These are phyloP conservation scores for Lepus oiostolus DNA, from an alignment of 2,797 vertebrate species.

Conservation along the genomic window DNA sequence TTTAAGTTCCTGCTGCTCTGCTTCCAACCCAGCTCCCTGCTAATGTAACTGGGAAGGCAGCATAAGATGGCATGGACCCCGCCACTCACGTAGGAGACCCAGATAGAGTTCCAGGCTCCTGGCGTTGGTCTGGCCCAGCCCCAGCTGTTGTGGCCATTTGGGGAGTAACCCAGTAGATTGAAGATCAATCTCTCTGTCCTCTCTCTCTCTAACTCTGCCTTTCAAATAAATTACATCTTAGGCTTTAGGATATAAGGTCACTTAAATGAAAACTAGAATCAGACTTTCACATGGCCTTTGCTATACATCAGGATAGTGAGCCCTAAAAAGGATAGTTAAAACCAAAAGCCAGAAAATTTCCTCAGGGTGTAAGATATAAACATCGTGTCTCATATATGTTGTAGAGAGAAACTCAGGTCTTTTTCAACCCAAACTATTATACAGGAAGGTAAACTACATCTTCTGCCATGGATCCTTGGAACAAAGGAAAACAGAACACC, in stretches of 20 bases:
- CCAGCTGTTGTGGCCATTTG: too few species aligned
- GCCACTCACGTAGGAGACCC: too few species aligned
- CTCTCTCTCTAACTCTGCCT: too few species aligned
- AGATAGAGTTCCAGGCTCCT: too few species aligned
- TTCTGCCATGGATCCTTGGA: not conserved
- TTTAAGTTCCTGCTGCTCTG: too few species aligned
- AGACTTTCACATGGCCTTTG: not conserved
- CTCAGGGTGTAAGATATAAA: not conserved
- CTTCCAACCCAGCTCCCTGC: too few species aligned
- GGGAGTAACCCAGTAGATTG: too few species aligned
- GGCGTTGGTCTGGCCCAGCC: too few species aligned
- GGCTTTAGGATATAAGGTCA: not conserved
- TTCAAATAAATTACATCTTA: not conserved
- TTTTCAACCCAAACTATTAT: not conserved
- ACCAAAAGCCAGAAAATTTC: not conserved
- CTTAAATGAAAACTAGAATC: slow-evolving; percentile 11
- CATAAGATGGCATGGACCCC: too few species aligned
- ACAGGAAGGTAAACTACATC: not conserved
- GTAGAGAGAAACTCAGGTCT: not conserved
- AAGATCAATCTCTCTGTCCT: too few species aligned
- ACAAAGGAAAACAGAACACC: not conserved
- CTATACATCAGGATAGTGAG: not conserved
- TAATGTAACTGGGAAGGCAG: too few species aligned
- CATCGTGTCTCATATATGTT: not conserved
- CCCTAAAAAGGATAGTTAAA: slow-evolving; percentile 4